Conservation (phyloP, 2,888 invertebrate species). For the Limnephilus auricula region DNA sequence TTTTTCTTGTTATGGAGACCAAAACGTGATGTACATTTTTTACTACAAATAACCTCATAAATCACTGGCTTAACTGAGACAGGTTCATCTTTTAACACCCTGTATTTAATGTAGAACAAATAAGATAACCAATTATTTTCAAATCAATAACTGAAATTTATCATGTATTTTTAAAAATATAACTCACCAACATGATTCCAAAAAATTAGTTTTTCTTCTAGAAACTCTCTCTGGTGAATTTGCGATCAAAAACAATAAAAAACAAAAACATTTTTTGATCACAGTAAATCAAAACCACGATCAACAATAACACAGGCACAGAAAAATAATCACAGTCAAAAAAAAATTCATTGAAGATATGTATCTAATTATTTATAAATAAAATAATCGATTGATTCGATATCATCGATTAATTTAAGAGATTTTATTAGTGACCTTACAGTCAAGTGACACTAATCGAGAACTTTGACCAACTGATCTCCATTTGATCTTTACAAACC, state of each 20-base stretch:
- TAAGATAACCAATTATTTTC: too few relatives aligned
- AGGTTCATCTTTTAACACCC: too few relatives aligned
- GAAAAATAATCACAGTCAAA: neutral
- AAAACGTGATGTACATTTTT: too few relatives aligned
- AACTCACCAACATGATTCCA: neutral
- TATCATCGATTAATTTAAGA: neutral
- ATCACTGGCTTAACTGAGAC: too few relatives aligned
- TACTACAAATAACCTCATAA: too few relatives aligned
- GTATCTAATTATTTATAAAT: neutral
- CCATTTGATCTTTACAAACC: constrained; percentile 13
- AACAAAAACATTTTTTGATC: neutral
- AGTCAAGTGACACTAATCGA: constrained; percentile 1
- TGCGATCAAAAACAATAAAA: neutral
- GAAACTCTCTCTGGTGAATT: neutral
- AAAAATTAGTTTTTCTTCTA: neutral
- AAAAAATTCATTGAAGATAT: neutral
- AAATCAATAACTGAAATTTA: too few relatives aligned
- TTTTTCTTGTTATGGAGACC: too few relatives aligned
- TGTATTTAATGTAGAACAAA: too few relatives aligned
- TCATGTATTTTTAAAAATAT: neutral
- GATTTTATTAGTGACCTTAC: neutral
- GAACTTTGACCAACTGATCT: constrained; percentile 31
- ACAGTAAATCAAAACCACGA: too few relatives aligned
- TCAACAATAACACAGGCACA: neutral
- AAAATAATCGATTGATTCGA: neutral